Evolutionary conservation across 2,888 invertebrate species (phyloP), one percentile per base, ranked within the genome.

Genomic region (Hypselothyrea guttata): DNA sequence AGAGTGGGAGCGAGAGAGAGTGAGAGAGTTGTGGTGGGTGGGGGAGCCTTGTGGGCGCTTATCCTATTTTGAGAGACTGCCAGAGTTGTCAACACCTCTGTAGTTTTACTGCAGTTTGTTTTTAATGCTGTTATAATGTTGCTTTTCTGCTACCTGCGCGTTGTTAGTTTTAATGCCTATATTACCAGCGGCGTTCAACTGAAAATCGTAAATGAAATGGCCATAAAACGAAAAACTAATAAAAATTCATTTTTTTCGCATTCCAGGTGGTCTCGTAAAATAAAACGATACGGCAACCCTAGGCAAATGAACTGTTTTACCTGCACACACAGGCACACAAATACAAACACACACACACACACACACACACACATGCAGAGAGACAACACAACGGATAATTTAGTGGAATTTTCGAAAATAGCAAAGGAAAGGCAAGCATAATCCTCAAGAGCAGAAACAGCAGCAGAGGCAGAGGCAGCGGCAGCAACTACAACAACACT

Each of bases 351-450:
- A 53, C 52, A 44, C 45, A 65, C 46, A 53, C 45, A 38, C 27
- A 18, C 45, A 65, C 45, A 59, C 58, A 49, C 34, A 35, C 55
- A 35, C 52, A 16, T 46, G 48, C 40, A 62, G 52, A n/a, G n/a
- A n/a, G n/a, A 35, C 49, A 51, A 53, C 57, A 55, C 72, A 81
- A 68, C 76, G 75, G 66, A 82, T 82, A 82, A 77, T 77, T 77
- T 77, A 84, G 77, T 78, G 82, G 78, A 78, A 82, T 78, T 78
- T 78, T 78, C 63, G 69, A 81, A 85, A 83, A 84, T 84, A 79
- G 85, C 79, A 73, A 83, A 66, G 71, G 53, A 72, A 71, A 75
- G 64, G 68, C 64, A 64, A 64, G 59, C 71, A 75, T 77, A 75
- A 75, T 75, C 75, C 75, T 77, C 74, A 65, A 61, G 55, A 61